Percentiles rank a stretch among this genome's conserved stretches.
Conservation (phyloP, 2,113 vertebrate species). For the Rhegmatorhina hoffmannsi region DNA sequence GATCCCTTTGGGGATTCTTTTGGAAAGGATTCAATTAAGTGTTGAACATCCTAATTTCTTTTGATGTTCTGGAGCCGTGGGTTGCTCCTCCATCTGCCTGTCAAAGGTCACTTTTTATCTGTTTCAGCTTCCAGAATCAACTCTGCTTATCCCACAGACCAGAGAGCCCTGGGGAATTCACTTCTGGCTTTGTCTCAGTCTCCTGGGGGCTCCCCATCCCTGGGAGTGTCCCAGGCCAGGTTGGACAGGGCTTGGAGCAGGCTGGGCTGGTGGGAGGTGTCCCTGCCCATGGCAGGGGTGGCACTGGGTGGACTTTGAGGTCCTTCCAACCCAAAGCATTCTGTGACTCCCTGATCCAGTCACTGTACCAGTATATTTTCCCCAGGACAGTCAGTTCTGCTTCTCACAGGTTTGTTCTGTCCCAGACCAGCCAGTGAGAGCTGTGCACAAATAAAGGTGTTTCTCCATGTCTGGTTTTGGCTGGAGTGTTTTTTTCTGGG, state of each 20-base stretch:
- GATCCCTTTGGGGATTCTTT: not conserved
- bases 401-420: not conserved
- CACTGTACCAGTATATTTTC: too few species aligned
- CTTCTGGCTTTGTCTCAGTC: not conserved
- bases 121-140: not conserved
- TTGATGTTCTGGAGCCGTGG: not conserved
- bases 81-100: not conserved
- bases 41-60: not conserved
- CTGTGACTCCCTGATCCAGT: too few species aligned
- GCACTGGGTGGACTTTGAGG: not conserved
- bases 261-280: not conserved
- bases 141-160: not conserved
- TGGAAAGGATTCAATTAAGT: not conserved
- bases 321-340: not conserved
- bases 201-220: fast-evolving
- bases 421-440: too few species aligned
- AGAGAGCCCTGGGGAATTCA: not conserved
- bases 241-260: not conserved
- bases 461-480: not conserved
- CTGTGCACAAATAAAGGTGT: fast-evolving
- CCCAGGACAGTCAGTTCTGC: not conserved
- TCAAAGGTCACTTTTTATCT: not conserved
- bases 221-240: not conserved
- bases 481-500: not conserved
- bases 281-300: not conserved